Percentiles rank a stretch among this genome's conserved stretches.
Conservation (phyloP, 2,888 invertebrate species). For the Apomyelois bistriatella region DNA sequence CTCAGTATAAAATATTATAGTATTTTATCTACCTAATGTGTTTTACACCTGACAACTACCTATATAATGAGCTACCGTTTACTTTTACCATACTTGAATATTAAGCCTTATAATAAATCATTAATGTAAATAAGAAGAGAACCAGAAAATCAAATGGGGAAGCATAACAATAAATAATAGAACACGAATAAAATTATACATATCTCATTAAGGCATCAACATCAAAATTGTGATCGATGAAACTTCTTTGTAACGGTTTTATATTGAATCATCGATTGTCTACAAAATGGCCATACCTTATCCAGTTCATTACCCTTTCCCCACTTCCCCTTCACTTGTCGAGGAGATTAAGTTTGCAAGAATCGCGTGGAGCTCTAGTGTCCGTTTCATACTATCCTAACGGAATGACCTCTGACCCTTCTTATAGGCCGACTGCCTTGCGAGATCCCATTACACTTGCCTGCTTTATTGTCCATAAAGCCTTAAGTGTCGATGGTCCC, state of each 20-base stretch:
- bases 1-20: too few species aligned
- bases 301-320: slow-evolving; percentile 12
- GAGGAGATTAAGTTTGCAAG: slow-evolving; percentile 4
- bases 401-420: slow-evolving; percentile 49
- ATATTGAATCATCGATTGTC: slow-evolving; percentile 10
- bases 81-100: background rate
- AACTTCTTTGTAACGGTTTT: slow-evolving; percentile 3
- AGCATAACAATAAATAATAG: slow-evolving; percentile 9
- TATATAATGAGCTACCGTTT: background rate
- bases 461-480: slow-evolving; percentile 70
- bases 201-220: slow-evolving; percentile 12
- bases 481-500: slow-evolving; percentile 58
- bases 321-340: background rate
- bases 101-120: background rate
- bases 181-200: slow-evolving; percentile 1
- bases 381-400: slow-evolving; percentile 30
- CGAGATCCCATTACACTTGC: slow-evolving; percentile 63
- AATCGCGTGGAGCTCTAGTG: slow-evolving; percentile 9
- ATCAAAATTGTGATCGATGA: slow-evolving; percentile 10
- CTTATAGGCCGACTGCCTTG: slow-evolving; percentile 44
- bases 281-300: slow-evolving; percentile 4
- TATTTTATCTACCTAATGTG: too few species aligned
- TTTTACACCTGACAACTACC: background rate
- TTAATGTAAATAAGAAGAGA: background rate
- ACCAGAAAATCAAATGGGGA: background rate